Conservation (phyloP, 2,113 vertebrate genomes). For the Eubucco bourcierii region DNA sequence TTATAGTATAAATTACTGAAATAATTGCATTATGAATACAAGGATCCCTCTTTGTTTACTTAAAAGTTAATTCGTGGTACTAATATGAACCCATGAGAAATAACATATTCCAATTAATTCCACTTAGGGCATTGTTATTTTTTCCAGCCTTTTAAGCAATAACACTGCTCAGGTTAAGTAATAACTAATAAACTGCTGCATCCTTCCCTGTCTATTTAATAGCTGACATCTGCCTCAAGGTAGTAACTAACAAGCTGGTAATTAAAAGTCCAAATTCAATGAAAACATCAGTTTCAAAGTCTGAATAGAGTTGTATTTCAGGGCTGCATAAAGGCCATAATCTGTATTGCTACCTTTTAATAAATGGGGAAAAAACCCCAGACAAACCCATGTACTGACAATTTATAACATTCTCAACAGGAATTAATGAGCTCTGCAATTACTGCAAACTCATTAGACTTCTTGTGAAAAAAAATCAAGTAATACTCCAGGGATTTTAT, state of each 20-base stretch:
- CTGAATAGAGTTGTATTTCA: background rate
- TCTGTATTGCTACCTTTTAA: background rate
- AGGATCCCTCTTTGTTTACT: background rate
- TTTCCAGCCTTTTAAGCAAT: constrained; percentile 6
- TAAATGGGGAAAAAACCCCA: background rate
- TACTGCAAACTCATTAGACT: background rate
- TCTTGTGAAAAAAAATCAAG: background rate
- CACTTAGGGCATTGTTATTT: constrained; percentile 4
- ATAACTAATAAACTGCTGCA: constrained; percentile 10
- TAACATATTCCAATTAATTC: constrained; percentile 44
- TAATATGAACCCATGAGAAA: constrained; percentile 31
- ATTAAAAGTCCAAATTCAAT: background rate
- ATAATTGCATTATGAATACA: background rate
- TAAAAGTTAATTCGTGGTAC: background rate
- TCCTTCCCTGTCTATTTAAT: constrained; percentile 31
- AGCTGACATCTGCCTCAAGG: background rate
- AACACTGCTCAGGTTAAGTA: constrained; percentile 51
- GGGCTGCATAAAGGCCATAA: accelerated
- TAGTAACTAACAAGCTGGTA: background rate
- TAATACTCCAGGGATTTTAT: background rate
- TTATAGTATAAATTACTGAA: background rate
- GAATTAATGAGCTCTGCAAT: background rate
- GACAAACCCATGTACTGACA: background rate
- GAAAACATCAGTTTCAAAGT: background rate
- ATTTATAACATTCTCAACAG: background rate